Percentiles rank a stretch among this genome's conserved stretches.
phyloP scores from a whole-genome alignment of 1,140 invertebrate genomes.

The Trachymyrmex cornetzi region DNA sequence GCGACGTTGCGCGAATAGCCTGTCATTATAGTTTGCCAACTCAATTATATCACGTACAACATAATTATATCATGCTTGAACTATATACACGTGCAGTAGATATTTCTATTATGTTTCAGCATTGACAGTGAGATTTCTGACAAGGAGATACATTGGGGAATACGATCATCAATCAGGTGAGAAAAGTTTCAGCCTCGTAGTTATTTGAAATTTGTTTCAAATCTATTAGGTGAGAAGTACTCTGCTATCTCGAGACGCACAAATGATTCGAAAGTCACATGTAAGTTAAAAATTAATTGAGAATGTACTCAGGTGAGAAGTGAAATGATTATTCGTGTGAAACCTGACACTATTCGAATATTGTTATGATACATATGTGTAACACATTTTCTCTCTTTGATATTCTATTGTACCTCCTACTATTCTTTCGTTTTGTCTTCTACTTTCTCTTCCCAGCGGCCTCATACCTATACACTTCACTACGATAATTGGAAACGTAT shows the following conservation, averaged over 20 bases:
- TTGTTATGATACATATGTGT: not conserved
- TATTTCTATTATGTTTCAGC: conserved; percentile 89
- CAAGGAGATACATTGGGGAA: conserved; percentile 96
- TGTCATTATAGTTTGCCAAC: conserved; percentile 37
- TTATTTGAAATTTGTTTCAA: not conserved
- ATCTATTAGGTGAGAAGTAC: not conserved
- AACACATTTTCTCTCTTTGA: conserved; percentile 6
- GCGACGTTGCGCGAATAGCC: conserved; percentile 12
- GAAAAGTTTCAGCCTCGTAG: conserved; percentile 40
- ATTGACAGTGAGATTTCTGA: conserved; percentile 95
- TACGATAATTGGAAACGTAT: conserved; percentile 67
- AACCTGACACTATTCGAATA: not conserved
- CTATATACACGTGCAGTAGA: not conserved
- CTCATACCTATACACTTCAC: conserved; percentile 5
- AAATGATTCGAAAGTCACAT: not conserved
- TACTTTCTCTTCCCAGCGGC: not conserved
- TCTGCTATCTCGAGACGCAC: not conserved
- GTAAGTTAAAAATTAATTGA: conserved; percentile 20
- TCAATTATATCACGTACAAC: conserved; percentile 45
- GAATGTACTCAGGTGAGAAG: not conserved
- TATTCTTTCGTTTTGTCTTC: not conserved
- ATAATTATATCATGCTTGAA: conserved; percentile 39
- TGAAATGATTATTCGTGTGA: not conserved
- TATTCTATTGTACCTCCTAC: conserved; percentile 2
- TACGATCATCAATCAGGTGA: conserved; percentile 97